These are phyloP conservation scores for Lepus americanus DNA, from an alignment of 2,113 vertebrate species.

Conservation along the genomic window DNA sequence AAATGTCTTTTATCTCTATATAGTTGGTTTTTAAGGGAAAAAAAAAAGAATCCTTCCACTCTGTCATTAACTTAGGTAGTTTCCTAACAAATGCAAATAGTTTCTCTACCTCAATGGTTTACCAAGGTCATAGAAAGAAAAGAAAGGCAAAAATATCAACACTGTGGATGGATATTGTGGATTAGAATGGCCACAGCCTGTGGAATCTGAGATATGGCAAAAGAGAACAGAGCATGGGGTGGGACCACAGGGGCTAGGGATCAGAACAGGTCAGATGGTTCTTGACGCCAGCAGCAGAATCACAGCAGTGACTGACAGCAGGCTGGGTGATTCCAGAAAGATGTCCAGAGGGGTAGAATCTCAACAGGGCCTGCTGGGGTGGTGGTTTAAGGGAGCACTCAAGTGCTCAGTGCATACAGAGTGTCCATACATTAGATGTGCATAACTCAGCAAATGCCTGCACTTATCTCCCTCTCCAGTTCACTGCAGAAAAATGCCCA, in stretches of 20 bases:
- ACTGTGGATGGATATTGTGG: neutral
- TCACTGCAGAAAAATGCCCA: neutral
- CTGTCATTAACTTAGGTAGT: neutral
- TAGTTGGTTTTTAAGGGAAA: neutral
- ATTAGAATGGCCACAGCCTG: neutral
- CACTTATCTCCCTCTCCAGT: neutral
- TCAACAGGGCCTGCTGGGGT: neutral
- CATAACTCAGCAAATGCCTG: neutral
- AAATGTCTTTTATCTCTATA: neutral
- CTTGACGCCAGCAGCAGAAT: too few relatives aligned
- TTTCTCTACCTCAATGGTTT: neutral
- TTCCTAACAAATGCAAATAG: neutral
- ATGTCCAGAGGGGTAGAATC: neutral
- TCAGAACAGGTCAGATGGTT: neutral
- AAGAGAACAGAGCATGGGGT: neutral
- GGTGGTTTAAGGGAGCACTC: rapidly evolving
- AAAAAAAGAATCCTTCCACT: neutral
- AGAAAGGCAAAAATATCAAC: neutral
- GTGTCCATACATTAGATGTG: neutral
- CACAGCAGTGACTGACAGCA: neutral
- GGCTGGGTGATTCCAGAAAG: neutral
- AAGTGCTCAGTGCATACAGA: neutral
- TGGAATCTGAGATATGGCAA: neutral
- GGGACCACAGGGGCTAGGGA: neutral
- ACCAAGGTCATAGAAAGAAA: neutral